Evolutionary conservation across 2,797 vertebrate species (phyloP), one percentile per base, ranked within the genome.

Genomic region (Vultur gryphus): DNA sequence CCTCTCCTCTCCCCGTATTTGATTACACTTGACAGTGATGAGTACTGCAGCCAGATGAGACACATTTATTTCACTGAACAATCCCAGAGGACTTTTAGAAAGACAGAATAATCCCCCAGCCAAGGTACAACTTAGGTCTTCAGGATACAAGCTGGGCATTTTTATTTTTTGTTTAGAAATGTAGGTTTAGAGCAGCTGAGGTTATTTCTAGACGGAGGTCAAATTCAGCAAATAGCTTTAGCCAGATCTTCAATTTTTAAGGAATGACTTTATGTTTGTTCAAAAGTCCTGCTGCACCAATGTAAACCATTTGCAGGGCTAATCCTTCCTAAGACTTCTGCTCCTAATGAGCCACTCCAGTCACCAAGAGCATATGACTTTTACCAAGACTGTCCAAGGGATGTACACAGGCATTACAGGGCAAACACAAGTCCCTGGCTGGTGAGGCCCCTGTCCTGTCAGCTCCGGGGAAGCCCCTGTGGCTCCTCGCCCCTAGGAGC

Each of bases 11-110:
- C 49, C 79, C 41, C 76, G 13, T 85, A 81, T 70, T 94, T 65
- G 48, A 96, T 95, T 91, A 83, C 46, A 57, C 52, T 91, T 93
- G 78, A 85, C 84, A 96, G 71, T 77, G 87, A 77, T 92, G 84
- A 95, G 75, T 75, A 57, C 72, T 62, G 69, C 72, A 95, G 84
- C 57, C 91, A 90, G 57, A 90, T 88, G 93, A 91, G 89, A 85
- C 33, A 80, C 29, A 44, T 33, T 86, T 71, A 61, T 93, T 94
- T 81, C 84, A 43, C 69, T 88, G 82, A 91, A 90, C 33, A 75
- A 37, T 93, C 79, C 76, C 87, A 88, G 57, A 62, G 72, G 92
- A 90, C 4, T 86, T 61, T 86, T 61, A 78, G 46, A 81, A 85
- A 92, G n/a, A 61, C 31, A 85, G 54, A 93, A 84, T 78, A 89